Conservation (phyloP, 2,888 invertebrate species). For the Seira musarum region DNA sequence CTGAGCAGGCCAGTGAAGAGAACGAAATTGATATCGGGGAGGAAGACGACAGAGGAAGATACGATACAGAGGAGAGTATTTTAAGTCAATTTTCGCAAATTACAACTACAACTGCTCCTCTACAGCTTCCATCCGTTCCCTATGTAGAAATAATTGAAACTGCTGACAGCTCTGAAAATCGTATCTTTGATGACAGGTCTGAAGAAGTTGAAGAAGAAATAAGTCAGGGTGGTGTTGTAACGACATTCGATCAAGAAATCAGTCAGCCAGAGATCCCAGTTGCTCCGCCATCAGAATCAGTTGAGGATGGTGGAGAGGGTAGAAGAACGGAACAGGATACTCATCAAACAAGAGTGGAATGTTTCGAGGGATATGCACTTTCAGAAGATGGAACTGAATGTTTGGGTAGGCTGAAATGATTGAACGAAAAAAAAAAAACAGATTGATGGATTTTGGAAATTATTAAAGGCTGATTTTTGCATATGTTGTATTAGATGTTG, state of each 20-base stretch:
- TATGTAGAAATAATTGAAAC: conserved; percentile 45
- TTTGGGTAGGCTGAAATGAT: conserved; percentile 62
- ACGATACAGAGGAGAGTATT: conserved; percentile 40
- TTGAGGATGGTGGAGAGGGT: conserved; percentile 17
- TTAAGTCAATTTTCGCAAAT: conserved; percentile 30
- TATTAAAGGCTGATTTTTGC: background rate
- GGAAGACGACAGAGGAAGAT: conserved; percentile 16
- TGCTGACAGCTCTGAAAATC: conserved; percentile 45
- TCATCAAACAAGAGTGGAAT: conserved; percentile 62
- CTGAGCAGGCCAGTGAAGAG: conserved; percentile 33
- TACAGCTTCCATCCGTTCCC: conserved; percentile 20
- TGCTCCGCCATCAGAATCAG: conserved; percentile 26
- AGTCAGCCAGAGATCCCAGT: conserved; percentile 38
- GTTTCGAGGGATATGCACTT: conserved; percentile 67
- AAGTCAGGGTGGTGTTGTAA: background rate
- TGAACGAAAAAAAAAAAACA: too few relatives aligned
- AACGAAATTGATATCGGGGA: conserved; percentile 42
- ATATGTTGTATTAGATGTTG: conserved; percentile 68
- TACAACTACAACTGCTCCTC: conserved; percentile 29
- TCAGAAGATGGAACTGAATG: conserved; percentile 66
- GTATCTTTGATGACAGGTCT: conserved; percentile 40
- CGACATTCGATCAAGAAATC: conserved; percentile 34
- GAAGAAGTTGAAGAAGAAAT: conserved; percentile 30
- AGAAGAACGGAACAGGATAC: conserved; percentile 28
- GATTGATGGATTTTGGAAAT: background rate